A percentile compares a stretch with the other conserved stretches of the same genome.
phyloP scores from a whole-genome alignment of 1,140 invertebrate species.

The Leptinotarsa defecta region DNA sequence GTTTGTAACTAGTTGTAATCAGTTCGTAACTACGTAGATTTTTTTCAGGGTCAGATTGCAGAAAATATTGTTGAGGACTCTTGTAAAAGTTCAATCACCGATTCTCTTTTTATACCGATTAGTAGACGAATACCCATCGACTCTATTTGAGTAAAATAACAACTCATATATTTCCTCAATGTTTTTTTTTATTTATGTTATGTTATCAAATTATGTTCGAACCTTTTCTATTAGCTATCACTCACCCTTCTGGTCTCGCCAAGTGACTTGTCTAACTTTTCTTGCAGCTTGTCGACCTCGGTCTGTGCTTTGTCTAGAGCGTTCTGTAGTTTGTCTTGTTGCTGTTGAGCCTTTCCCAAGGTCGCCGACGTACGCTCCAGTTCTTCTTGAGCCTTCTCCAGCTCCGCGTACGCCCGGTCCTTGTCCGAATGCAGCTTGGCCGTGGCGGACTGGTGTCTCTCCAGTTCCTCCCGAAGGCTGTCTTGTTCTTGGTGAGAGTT shows the following conservation, averaged over 20 bases:
- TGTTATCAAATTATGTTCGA: no score
- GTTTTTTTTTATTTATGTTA: no score
- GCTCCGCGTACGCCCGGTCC: conserved; percentile 81
- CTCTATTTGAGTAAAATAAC: no score
- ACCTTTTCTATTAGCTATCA: conserved; percentile 28
- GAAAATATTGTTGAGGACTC: no score
- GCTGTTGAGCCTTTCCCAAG: conserved; percentile 85
- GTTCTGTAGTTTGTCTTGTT: conserved; percentile 88
- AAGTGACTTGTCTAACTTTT: conserved; percentile 79
- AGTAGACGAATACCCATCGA: no score
- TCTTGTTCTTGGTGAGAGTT: conserved; percentile 93
- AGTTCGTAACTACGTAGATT: no score
- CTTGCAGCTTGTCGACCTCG: conserved; percentile 88
- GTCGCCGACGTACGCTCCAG: conserved; percentile 86
- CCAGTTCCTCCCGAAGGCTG: conserved; percentile 88
- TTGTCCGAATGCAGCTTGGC: conserved; percentile 84
- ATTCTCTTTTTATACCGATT: no score
- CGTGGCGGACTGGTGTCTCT: conserved; percentile 74
- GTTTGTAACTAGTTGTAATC: no score
- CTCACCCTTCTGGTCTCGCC: conserved; percentile 79
- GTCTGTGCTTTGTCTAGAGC: conserved; percentile 86
- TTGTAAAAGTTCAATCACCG: no score
- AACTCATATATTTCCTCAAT: no score
- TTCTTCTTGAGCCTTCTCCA: conserved; percentile 89
- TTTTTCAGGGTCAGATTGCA: no score